phyloP scores from a whole-genome alignment of 2,113 vertebrate species.

The Phoxinus phoxinus region DNA sequence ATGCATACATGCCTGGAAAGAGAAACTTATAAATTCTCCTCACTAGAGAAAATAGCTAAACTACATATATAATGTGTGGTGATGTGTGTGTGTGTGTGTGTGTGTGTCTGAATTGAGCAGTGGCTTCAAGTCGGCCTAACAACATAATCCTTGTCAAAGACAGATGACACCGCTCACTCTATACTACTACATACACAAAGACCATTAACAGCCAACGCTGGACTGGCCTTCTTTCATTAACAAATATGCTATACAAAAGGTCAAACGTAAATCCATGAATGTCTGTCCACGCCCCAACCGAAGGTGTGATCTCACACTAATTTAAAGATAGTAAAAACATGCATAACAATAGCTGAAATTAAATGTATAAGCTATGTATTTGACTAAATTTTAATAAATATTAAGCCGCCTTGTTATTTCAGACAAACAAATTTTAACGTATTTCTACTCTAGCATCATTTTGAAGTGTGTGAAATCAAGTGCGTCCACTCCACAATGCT shows the following conservation, averaged over 20 bases:
- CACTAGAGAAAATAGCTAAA: neutral
- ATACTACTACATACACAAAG: neutral
- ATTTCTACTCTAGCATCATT: no score
- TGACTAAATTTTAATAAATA: no score
- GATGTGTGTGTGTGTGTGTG: neutral
- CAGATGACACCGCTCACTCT: neutral
- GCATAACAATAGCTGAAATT: no score
- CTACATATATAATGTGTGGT: neutral
- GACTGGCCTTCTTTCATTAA: neutral
- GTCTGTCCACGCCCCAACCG: neutral
- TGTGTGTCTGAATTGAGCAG: neutral
- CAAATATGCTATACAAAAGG: neutral
- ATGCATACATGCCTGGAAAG: neutral
- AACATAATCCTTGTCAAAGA: neutral
- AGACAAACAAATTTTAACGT: no score
- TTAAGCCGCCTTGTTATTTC: no score
- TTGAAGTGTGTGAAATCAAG: no score
- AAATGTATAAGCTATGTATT: no score
- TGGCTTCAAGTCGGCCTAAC: neutral
- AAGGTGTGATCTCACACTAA: no score
- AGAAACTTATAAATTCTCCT: neutral
- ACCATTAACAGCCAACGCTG: neutral
- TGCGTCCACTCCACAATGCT: no score
- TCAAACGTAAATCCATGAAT: neutral
- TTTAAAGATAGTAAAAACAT: no score